A percentile compares a stretch with the other conserved stretches of the same genome.
Evolutionary conservation across 2,888 invertebrate genomes (phyloP).

Genomic region (Hypolimnas misippus): DNA sequence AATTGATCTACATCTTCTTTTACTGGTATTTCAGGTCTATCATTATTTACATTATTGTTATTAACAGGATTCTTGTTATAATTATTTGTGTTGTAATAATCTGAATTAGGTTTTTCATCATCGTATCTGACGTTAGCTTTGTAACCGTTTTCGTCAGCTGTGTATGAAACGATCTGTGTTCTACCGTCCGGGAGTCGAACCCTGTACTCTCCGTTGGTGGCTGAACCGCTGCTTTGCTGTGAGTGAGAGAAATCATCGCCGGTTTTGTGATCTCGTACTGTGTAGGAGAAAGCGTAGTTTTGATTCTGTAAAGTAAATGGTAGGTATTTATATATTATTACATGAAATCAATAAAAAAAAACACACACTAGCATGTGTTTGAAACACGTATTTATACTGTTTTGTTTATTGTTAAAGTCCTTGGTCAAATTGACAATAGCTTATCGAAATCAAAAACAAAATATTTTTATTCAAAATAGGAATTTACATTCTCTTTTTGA

Average conservation of each 20-base stretch:
- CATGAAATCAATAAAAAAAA: too few species aligned
- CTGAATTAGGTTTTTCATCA: slow-evolving; percentile 50
- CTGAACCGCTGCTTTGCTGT: slow-evolving; percentile 85
- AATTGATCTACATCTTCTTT: slow-evolving; percentile 55
- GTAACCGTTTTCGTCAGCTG: slow-evolving; percentile 87
- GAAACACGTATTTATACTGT: too few species aligned
- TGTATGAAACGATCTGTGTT: slow-evolving; percentile 86
- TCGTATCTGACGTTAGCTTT: slow-evolving; percentile 87
- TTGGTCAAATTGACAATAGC: too few species aligned
- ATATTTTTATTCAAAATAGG: too few species aligned
- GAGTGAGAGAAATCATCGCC: slow-evolving; percentile 88
- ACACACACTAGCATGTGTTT: too few species aligned
- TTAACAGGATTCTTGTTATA: slow-evolving; percentile 27
- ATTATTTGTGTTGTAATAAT: slow-evolving; percentile 42
- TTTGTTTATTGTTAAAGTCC: too few species aligned
- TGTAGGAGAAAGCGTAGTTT: slow-evolving; percentile 87
- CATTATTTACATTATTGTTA: slow-evolving; percentile 29
- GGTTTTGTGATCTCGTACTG: slow-evolving; percentile 84
- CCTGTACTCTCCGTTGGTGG: slow-evolving; percentile 87
- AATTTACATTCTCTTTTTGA: too few species aligned
- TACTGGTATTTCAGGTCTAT: slow-evolving; percentile 39
- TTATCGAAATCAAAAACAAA: too few species aligned
- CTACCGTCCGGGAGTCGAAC: slow-evolving; percentile 88
- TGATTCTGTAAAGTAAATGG: slow-evolving; percentile 61
- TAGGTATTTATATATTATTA: background rate